Evolutionary conservation across 2,113 vertebrate species (phyloP), one percentile per base, ranked within the genome.

Genomic region (Alligator mississippiensis): DNA sequence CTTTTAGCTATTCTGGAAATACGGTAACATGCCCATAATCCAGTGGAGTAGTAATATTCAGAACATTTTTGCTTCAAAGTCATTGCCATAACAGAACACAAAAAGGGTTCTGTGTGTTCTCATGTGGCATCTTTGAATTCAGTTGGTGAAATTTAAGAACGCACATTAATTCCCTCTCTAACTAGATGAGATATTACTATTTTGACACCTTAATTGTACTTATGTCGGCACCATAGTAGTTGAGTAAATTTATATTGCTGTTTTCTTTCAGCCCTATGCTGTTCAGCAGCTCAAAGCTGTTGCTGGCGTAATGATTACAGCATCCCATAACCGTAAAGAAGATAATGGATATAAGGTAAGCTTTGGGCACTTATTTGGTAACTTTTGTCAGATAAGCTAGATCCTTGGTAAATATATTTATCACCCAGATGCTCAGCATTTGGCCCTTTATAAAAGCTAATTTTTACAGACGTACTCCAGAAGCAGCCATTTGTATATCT

Each of bases 321-420:
- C 99, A 0, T 99, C 99, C 22, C 99, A 99, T 93, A 99, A 99
- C 91, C 98, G 98, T 4, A 99, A 99, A 95, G 98, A 99, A 92
- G 99, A 99, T 98, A 99, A 99, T 0, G 99, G 99, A 3, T 99
- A 99, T 96, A 99, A 99, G 98, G 99, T 99, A 72, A 80, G 76
- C 24, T 27, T 55, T 64, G 57, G 38, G 59, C 15, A 77, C 34
- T 22, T 13, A 30, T 9, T 68, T 59, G 0, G 0, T 19, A 22
- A 55, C 5, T 5, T 18, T 14, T n/a, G 22, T 3, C 54, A 25
- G 4, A 4, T 38, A 72, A 38, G 19, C 34, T 59, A 22, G 11
- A 16, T 82, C 57, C 38, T 47, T 3, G 1, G 14, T 34, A 0
- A 38, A 13, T 1, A 18, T 74, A n/a, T 58, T 5, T 0, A 0